Conservation (phyloP, 2,797 vertebrate species). For the Aeoliscus strigatus region DNA sequence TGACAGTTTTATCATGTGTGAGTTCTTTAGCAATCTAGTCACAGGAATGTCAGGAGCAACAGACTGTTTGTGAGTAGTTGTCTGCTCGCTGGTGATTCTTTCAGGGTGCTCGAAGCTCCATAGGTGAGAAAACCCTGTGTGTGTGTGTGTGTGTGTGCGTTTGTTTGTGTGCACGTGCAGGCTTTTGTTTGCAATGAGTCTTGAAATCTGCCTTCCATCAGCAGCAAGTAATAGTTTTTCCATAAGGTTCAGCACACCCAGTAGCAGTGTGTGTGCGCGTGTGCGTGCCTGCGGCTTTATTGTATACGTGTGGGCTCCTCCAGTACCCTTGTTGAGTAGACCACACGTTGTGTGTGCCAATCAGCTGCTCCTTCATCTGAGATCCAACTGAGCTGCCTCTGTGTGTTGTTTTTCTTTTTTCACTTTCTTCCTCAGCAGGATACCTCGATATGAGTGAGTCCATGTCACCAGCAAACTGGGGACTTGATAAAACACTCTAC, state of each 20-base stretch:
- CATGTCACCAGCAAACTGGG: conserved; percentile 13
- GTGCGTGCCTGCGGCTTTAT: conserved; percentile 12
- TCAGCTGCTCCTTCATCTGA: conserved; percentile 45
- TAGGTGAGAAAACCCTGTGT: conserved; percentile 6
- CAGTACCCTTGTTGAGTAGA: conserved; percentile 29
- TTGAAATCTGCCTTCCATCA: conserved; percentile 17
- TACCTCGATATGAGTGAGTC: conserved; percentile 7
- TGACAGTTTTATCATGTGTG: conserved; percentile 40
- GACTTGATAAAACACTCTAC: conserved; percentile 22
- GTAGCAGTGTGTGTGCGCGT: conserved; percentile 25
- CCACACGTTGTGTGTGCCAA: conserved; percentile 40
- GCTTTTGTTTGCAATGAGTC: background rate
- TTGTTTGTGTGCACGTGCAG: too few species aligned
- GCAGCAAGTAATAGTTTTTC: conserved; percentile 22
- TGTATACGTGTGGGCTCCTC: conserved; percentile 23
- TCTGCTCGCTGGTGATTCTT: conserved; percentile 29
- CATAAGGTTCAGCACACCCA: conserved; percentile 17
- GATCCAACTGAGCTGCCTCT: conserved; percentile 27
- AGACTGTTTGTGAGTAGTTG: conserved; percentile 29
- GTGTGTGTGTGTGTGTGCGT: too few species aligned
- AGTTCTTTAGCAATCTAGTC: conserved; percentile 28
- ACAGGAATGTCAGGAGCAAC: conserved; percentile 27
- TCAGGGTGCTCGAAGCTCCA: conserved; percentile 11
- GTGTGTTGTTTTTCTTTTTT: too few species aligned
- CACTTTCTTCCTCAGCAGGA: conserved; percentile 17